Conservation (phyloP, 2,888 invertebrate genomes). For the Caenorhabditis sp. region DNA sequence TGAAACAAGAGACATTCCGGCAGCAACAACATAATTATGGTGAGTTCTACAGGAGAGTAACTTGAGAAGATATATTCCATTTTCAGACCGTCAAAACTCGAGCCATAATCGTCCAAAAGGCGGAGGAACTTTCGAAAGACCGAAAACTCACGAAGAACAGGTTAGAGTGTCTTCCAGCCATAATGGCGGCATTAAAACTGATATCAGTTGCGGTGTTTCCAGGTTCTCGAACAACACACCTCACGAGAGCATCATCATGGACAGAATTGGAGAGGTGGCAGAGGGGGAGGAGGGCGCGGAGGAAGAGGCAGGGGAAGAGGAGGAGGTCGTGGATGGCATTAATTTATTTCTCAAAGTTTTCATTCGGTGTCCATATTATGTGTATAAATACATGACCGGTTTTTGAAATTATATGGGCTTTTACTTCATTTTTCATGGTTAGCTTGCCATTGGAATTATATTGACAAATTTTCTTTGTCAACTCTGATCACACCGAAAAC, state of each 20-base stretch:
- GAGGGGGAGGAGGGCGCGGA: conserved; percentile 57
- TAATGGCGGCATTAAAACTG: conserved; percentile 25
- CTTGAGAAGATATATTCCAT: neutral
- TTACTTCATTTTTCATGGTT: neutral
- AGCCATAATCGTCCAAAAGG: conserved; percentile 5
- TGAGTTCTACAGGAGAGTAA: neutral
- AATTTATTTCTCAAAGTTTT: neutral
- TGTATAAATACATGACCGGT: conserved; percentile 7
- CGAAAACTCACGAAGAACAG: conserved; percentile 58
- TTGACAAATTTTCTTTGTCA: neutral
- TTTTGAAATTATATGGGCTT: neutral
- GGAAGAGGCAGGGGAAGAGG: conserved; percentile 43
- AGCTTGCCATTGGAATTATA: neutral
- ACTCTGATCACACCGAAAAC: neutral
- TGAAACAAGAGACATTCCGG: conserved; percentile 48
- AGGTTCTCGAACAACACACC: conserved; percentile 58
- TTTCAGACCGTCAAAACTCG: conserved; percentile 20
- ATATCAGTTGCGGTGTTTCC: conserved; percentile 9
- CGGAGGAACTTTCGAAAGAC: conserved; percentile 38
- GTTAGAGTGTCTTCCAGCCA: conserved; percentile 27
- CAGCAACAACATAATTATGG: conserved; percentile 34
- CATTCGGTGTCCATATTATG: conserved; percentile 7
- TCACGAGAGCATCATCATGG: conserved; percentile 73
- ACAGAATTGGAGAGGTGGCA: conserved; percentile 41
- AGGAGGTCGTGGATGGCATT: conserved; percentile 4